Conservation (phyloP, 2,888 invertebrate species). For the Thymelicus lineola region DNA sequence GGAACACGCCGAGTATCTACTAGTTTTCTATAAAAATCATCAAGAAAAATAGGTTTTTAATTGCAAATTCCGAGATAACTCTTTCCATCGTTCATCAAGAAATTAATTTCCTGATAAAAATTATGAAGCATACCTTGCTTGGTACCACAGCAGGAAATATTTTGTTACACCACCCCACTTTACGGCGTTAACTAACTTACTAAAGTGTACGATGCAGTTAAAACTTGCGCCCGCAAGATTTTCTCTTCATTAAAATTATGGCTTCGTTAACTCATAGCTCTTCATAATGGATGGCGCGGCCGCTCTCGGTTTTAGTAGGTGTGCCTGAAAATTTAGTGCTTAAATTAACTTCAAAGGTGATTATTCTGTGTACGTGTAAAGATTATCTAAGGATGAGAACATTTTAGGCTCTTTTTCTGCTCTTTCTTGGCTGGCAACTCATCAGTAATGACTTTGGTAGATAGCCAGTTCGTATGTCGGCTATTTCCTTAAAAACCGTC, state of each 20-base stretch:
- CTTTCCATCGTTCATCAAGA: not conserved
- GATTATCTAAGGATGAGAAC: no score
- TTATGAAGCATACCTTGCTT: not conserved
- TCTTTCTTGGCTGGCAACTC: no score
- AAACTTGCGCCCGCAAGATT: conserved; percentile 11
- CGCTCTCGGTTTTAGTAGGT: not conserved
- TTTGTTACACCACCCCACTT: not conserved
- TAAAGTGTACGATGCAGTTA: not conserved
- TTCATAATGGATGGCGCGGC: not conserved
- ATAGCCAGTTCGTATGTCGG: no score
- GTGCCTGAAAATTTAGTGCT: no score
- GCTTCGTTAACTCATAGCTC: not conserved
- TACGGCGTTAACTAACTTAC: conserved; percentile 16
- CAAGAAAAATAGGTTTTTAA: not conserved
- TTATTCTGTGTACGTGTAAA: no score
- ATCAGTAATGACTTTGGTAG: no score
- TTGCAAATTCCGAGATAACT: not conserved
- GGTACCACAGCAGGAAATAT: not conserved
- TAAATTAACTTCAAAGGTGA: no score
- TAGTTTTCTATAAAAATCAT: no score
- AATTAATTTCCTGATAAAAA: not conserved
- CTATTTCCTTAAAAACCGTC: no score
- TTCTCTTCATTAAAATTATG: conserved; percentile 27
- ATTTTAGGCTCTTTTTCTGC: no score
- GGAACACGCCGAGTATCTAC: no score